These are phyloP conservation scores for Ennomos fuscantarius DNA, from an alignment of 2,888 invertebrate species.

Conservation along the genomic window DNA sequence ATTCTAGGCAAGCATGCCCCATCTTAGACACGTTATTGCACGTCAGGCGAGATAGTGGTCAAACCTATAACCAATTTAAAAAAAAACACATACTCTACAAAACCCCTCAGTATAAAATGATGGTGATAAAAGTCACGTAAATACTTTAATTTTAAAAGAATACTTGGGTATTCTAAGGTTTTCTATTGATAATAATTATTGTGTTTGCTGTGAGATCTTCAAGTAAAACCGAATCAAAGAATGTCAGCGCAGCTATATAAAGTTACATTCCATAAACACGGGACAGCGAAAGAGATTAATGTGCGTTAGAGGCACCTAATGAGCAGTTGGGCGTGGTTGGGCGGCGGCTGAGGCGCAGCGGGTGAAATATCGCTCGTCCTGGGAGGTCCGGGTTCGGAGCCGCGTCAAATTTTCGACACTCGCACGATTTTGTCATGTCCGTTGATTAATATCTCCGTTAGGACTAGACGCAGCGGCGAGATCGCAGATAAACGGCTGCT, in stretches of 20 bases:
- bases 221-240: conserved; percentile 31
- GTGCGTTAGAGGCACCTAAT: conserved; percentile 78
- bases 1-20: too few relatives aligned
- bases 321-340: conserved; percentile 74
- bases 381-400: conserved; percentile 74
- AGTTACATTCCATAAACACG: conserved; percentile 47
- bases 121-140: too few relatives aligned
- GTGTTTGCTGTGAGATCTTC: too few relatives aligned
- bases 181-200: too few relatives aligned
- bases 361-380: conserved; percentile 80
- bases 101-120: too few relatives aligned
- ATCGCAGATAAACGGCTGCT: conserved; percentile 61
- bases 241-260: conserved; percentile 31
- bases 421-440: conserved; percentile 81
- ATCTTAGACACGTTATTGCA: too few relatives aligned
- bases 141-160: too few relatives aligned
- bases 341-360: conserved; percentile 63
- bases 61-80: too few relatives aligned
- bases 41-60: too few relatives aligned
- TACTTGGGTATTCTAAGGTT: too few relatives aligned
- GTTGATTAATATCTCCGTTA: conserved; percentile 75
- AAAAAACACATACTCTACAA: too few relatives aligned
- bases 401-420: conserved; percentile 81
- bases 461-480: conserved; percentile 54
- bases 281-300: conserved; percentile 69